Conservation (phyloP, 2,888 invertebrate species). For the Clistopyga incitator region DNA sequence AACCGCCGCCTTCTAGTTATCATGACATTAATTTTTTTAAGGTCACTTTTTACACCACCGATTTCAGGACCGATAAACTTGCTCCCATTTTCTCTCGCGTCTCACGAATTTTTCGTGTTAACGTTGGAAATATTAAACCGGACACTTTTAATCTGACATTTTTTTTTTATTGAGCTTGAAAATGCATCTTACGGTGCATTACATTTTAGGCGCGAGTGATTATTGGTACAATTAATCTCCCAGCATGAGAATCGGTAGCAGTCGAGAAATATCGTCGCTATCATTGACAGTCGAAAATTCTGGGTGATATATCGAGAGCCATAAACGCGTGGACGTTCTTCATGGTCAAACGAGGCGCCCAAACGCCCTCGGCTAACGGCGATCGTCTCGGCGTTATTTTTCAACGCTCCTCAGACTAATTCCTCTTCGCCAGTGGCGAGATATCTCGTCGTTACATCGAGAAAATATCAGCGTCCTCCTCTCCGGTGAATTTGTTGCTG, state of each 20-base stretch:
- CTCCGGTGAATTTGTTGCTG: too few relatives aligned
- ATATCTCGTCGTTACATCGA: slow-evolving; percentile 10
- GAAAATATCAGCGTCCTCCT: slow-evolving; percentile 1
- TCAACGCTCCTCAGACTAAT: slow-evolving; percentile 32
- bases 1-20: neutral
- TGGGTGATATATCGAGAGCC: slow-evolving; percentile 46
- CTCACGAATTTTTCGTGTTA: slow-evolving; percentile 1
- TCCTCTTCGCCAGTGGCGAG: slow-evolving; percentile 40
- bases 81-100: neutral
- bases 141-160: neutral
- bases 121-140: neutral
- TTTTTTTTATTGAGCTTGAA: slow-evolving; percentile 10
- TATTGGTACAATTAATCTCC: slow-evolving; percentile 41
- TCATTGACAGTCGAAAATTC: slow-evolving; percentile 36
- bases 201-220: neutral
- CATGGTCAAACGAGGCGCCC: slow-evolving; percentile 23
- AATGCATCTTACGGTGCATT: slow-evolving; percentile 13
- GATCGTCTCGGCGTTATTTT: slow-evolving; percentile 40
- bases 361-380: slow-evolving; percentile 36
- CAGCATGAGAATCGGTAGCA: slow-evolving; percentile 35
- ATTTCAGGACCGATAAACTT: neutral
- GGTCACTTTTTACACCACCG: neutral
- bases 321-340: slow-evolving; percentile 29
- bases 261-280: slow-evolving; percentile 11
- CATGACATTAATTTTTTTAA: slow-evolving; percentile 3